These are phyloP conservation scores for Xenentodon cancila DNA, from an alignment of 2,797 vertebrate genomes.

Conservation along the genomic window DNA sequence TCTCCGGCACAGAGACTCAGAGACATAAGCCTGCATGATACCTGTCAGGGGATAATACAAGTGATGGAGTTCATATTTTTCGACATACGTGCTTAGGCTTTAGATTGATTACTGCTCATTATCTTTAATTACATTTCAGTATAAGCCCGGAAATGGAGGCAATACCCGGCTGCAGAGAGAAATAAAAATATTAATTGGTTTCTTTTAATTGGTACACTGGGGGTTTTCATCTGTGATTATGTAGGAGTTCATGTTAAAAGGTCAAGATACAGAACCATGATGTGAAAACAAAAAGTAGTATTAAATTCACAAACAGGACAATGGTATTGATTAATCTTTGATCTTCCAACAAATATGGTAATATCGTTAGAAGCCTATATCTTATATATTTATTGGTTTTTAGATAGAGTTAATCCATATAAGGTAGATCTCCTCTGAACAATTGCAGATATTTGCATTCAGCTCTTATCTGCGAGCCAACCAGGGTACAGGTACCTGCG, in stretches of 20 bases:
- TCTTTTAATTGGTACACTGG: no score
- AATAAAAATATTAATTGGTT: no score
- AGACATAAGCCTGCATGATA: conserved; percentile 33
- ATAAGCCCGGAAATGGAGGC: conserved; percentile 39
- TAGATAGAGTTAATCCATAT: conserved; percentile 9
- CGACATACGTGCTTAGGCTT: conserved; percentile 47
- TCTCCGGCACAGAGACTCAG: conserved; percentile 17
- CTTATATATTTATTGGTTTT: no score
- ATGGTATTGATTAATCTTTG: no score
- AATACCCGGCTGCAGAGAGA: no score
- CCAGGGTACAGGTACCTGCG: conserved; percentile 19
- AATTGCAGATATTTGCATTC: conserved; percentile 7
- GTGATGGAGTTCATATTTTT: conserved; percentile 4
- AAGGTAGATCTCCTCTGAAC: conserved; percentile 20
- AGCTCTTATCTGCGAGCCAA: conserved; percentile 16
- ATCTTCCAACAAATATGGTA: no score
- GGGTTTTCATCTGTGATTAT: no score
- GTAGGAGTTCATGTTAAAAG: no score
- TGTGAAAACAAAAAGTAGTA: no score
- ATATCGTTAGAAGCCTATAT: no score
- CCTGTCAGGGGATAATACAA: conserved; percentile 39
- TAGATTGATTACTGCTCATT: conserved; percentile 75
- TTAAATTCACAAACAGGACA: no score
- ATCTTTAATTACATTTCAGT: conserved; percentile 64
- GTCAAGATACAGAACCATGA: no score